Percentiles rank a stretch among this genome's conserved stretches.
phyloP scores from a whole-genome alignment of 2,888 invertebrate species.

The Pomacea canaliculata region DNA sequence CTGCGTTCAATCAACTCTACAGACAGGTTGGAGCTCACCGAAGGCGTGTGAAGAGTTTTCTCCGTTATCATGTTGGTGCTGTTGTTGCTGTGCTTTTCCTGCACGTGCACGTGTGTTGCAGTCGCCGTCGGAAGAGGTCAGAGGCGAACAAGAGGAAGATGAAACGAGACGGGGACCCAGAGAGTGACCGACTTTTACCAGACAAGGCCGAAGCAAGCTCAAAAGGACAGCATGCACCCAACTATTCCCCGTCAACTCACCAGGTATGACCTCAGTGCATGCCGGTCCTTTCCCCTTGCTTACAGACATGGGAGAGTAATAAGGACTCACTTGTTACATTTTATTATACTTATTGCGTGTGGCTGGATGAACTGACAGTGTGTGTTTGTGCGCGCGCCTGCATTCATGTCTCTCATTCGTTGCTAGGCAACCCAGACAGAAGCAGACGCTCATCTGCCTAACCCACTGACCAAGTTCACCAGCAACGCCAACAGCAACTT shows the following conservation, averaged over 20 bases:
- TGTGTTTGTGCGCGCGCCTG: no score
- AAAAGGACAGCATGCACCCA: slow-evolving; percentile 10
- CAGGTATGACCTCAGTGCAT: slow-evolving; percentile 1
- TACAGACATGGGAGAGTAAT: no score
- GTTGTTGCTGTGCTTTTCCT: no score
- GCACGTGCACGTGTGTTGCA: slow-evolving; percentile 1
- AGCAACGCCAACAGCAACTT: slow-evolving; percentile 1
- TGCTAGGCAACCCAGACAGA: slow-evolving; percentile 21
- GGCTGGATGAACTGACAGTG: no score
- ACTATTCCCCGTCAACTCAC: slow-evolving; percentile 9
- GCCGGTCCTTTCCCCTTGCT: no score
- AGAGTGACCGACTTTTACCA: slow-evolving; percentile 37
- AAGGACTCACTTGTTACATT: neutral
- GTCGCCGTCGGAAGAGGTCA: slow-evolving; percentile 38
- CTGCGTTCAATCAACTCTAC: no score
- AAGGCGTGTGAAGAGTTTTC: no score
- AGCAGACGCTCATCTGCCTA: neutral
- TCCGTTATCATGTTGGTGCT: no score
- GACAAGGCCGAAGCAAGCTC: slow-evolving; percentile 40
- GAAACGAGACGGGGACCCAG: slow-evolving; percentile 41
- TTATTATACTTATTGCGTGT: neutral
- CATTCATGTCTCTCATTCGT: neutral
- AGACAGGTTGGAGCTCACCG: no score
- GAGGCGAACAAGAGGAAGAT: slow-evolving; percentile 32
- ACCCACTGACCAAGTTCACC: neutral